Evolutionary conservation across 2,113 vertebrate species (phyloP).

Genomic region (Leucopternis melanops): DNA sequence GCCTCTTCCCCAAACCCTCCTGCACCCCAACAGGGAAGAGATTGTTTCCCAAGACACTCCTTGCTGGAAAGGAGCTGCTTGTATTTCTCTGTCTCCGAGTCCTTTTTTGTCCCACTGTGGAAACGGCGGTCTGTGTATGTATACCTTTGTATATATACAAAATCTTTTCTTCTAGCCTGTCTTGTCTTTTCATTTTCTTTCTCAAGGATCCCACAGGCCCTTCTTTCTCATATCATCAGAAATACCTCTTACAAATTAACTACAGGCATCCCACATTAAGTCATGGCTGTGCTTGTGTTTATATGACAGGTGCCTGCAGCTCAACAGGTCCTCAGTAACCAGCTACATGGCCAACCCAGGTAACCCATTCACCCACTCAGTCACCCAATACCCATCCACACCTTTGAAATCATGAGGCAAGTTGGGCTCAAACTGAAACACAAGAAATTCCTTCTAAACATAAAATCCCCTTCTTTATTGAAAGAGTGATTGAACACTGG

Average conservation of each 20-base stretch:
- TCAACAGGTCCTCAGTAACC: not conserved
- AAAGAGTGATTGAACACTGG: not conserved
- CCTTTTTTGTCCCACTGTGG: not conserved
- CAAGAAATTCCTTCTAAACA: not conserved
- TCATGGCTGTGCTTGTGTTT: not conserved
- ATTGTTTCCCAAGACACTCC: not conserved
- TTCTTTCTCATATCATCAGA: not conserved
- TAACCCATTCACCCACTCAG: not conserved
- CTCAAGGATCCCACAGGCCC: not conserved
- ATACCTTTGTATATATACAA: not conserved
- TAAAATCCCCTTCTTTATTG: not conserved
- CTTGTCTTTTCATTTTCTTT: not conserved
- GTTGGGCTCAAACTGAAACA: not conserved
- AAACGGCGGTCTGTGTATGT: not conserved
- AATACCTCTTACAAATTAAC: not conserved
- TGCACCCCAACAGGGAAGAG: not conserved
- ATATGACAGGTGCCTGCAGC: not conserved
- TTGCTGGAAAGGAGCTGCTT: not conserved
- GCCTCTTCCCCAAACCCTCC: not conserved
- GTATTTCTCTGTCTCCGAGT: not conserved
- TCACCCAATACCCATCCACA: not conserved
- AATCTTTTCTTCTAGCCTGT: no score
- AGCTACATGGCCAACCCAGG: not conserved
- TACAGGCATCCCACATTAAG: not conserved
- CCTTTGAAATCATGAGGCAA: not conserved